Evolutionary conservation across 1,140 invertebrate species (phyloP).

Genomic region (Panagrolaimus sp.): DNA sequence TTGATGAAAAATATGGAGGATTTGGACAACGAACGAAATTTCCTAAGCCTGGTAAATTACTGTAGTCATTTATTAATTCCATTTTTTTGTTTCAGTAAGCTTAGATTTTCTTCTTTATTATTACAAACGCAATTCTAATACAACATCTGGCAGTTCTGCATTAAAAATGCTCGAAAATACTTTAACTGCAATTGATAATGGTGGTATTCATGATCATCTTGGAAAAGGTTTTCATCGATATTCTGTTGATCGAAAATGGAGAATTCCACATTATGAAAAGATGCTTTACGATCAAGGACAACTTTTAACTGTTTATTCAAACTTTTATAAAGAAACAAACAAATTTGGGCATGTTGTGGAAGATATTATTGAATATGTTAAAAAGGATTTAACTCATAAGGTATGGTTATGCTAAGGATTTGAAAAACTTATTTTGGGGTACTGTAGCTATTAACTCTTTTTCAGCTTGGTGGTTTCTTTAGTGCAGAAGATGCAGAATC

Average conservation of each 20-base stretch:
- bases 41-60: conserved; percentile 71
- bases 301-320: conserved; percentile 72
- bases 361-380: conserved; percentile 79
- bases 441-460: too few species aligned
- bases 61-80: too few species aligned
- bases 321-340: conserved; percentile 72
- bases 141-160: conserved; percentile 60
- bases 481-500: conserved; percentile 94
- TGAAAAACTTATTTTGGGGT: too few species aligned
- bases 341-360: conserved; percentile 65
- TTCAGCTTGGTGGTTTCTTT: conserved; percentile 68
- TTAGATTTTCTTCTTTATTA: conserved; percentile 8
- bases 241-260: conserved; percentile 84
- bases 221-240: conserved; percentile 83
- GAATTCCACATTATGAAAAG: conserved; percentile 92
- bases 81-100: background rate
- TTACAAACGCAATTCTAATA: conserved; percentile 12
- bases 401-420: background rate
- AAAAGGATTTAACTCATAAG: conserved; percentile 71
- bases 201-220: conserved; percentile 89
- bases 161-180: conserved; percentile 71
- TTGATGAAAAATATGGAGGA: conserved; percentile 70
- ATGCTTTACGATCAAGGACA: conserved; percentile 96
- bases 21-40: conserved; percentile 82
- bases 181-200: conserved; percentile 76